These are phyloP conservation scores for Galaxias olidus DNA, from an alignment of 2,797 vertebrate species.

Conservation along the genomic window DNA sequence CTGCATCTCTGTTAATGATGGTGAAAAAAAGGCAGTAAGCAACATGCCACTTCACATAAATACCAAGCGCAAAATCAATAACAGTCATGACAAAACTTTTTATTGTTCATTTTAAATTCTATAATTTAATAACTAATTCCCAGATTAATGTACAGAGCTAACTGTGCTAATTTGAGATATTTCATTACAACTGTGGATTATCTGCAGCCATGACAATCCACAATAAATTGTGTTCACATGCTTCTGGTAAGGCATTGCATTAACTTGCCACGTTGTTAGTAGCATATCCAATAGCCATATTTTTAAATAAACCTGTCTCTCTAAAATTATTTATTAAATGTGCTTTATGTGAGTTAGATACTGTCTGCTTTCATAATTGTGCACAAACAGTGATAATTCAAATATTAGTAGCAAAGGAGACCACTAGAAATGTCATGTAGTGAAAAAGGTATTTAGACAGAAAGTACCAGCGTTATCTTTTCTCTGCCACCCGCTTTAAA, in stretches of 20 bases:
- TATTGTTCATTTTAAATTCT: not conserved
- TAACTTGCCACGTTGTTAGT: no score
- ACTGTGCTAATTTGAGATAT: no score
- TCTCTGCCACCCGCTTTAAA: conserved; percentile 4
- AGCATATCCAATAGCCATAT: conserved; percentile 21
- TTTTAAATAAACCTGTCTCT: conserved; percentile 31
- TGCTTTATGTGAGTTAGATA: not conserved
- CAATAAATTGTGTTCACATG: no score
- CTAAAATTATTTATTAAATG: conserved; percentile 5
- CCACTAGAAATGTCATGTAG: not conserved
- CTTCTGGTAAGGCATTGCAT: no score
- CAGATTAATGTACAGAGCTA: not conserved
- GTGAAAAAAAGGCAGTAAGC: not conserved
- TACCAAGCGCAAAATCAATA: not conserved
- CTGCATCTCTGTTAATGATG: conserved; percentile 84
- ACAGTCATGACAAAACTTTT: no score
- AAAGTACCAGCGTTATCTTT: conserved; percentile 11
- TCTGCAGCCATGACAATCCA: no score
- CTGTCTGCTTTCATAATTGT: conserved; percentile 18
- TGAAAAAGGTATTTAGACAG: not conserved
- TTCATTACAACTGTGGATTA: no score
- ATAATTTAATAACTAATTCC: not conserved
- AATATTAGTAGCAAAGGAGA: not conserved
- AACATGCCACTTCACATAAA: not conserved
- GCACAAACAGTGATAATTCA: not conserved